Base-by-base conservation (phyloP, 2,797 vertebrate genomes). In the Leptoclinus maculatus region DNA sequence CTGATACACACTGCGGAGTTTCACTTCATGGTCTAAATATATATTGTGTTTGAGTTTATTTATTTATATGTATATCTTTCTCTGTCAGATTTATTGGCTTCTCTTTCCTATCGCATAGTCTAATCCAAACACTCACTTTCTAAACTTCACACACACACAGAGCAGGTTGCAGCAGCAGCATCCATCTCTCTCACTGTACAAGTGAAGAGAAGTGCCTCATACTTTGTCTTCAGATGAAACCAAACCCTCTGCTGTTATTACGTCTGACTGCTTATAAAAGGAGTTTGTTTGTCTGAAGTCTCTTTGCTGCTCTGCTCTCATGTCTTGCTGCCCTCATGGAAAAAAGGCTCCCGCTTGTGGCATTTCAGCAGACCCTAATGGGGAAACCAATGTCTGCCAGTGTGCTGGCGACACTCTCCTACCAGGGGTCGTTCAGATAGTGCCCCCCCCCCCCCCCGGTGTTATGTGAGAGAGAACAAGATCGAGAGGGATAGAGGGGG, bases 111-210 rank as follows among this genome's bases (percentile, higher is more conserved):
- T 78, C 19, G 16, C 51, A 17, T 74, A 29, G 21, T 78, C 76
- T 62, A 74, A 87, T 85, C 78, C 66, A 85, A 86, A 85, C 80
- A 90, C 73, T 65, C 36, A 67, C 81, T 70, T 60, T 59, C 21
- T 53, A 68, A 77, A 83, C 68, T 43, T 38, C 60, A 51, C 10
- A 27, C 16, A 8, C 51, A 54, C 41, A 53, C 53, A 32, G 6
- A 66, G 36, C 62, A 74, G 56, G 60, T 36, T 58, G 34, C n/a
- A 2, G 60, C 39, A 2, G 60, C 39, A 71, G 58, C 41, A 73
- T 65, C 60, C 60, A 54, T 73, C 39, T 58, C 49, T 63, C 38
- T 76, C 39, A 16, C n/a, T 56, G 49, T 19, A 45, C 49, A 23
- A 47, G 38, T 32, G 27, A 74, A 27, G 23, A 74, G 68, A 59